Base-by-base conservation (phyloP, 2,888 invertebrate species). In the Oscheius sp. region DNA sequence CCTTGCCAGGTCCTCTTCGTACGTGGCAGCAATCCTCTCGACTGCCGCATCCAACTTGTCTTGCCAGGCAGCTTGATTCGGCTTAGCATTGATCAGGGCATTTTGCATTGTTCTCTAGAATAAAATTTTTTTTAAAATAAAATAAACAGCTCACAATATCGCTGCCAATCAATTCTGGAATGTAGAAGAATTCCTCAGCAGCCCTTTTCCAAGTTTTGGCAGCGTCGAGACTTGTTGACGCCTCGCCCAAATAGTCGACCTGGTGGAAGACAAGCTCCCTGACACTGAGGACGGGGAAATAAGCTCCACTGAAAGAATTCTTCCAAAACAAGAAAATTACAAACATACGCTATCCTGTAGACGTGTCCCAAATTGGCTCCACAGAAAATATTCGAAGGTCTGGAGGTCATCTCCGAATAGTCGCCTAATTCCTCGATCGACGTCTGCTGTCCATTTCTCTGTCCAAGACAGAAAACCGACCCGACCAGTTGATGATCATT, bases 221-320 rank as follows among this genome's bases (percentile, higher is more conserved):
- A 6, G 3, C 13, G 2, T 43, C 43, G 12, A 41, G 13, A 6
- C 35, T 43, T n/a, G 18, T 41, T 1, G 27, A 41, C 9, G n/a
- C 61, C 18, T 45, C 45, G 21, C 29, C 13, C 9, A n/a, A 6
- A 21, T 21, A 21, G 7, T 43, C 23, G 1, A n/a, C n/a, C n/a
- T 61, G 18, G 1, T 7, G 46, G 29, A 69, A 69, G 21, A 13
- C 43, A 12, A 69, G 12, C 12, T 69, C 18, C 2, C 25, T 23
- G 23, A 25, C 41, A n/a, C 55, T 69, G 23, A 69, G 25, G 9
- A 43, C 43, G 1, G 69, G 69, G 35, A 69, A 25, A 18, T 41
- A 69, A 9, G 69, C 29, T 12, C 69, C 69, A 12, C 69, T 69
- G 56, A 55, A 69, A 68, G 6, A 2, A n/a, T n/a, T 23, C 2